Conservation (phyloP, 37 sponge, comb jelly and placozoan species). For the Tethya wilhelma region DNA sequence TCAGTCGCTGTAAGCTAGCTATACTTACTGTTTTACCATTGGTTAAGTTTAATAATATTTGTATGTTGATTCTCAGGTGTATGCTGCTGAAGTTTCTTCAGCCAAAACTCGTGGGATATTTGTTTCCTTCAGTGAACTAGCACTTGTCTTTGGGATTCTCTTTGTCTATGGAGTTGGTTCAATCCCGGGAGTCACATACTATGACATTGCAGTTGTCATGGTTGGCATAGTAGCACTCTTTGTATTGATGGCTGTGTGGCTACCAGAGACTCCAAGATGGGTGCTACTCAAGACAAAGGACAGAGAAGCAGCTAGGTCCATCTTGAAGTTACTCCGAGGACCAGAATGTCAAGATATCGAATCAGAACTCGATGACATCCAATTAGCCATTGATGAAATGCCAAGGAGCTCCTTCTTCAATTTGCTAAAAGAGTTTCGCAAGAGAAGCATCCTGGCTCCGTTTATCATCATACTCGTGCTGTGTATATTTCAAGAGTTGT, state of each 20-base stretch:
- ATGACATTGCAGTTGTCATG: conserved; percentile 19
- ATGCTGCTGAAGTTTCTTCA: no score
- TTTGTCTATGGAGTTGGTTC: conserved; percentile 22
- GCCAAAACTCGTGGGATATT: no score
- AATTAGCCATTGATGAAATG: not conserved
- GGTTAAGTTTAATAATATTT: no score
- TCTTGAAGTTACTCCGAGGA: conserved; percentile 59
- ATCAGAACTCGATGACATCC: conserved; percentile 11
- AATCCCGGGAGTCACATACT: conserved; percentile 15
- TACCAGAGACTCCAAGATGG: conserved; percentile 73
- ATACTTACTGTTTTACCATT: no score
- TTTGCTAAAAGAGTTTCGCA: no score
- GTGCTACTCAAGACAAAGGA: conserved; percentile 24
- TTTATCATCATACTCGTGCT: conserved; percentile 11
- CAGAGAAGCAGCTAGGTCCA: conserved; percentile 20
- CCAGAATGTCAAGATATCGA: conserved; percentile 1
- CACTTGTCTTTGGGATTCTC: no score
- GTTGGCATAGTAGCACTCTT: conserved; percentile 19
- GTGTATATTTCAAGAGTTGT: conserved; percentile 41
- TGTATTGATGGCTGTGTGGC: not conserved
- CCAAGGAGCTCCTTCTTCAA: no score
- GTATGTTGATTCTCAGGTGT: no score
- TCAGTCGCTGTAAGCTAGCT: conserved; percentile 30
- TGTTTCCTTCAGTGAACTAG: no score
- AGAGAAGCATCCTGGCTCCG: conserved; percentile 1